Evolutionary conservation across 30 jellyfish, hydroid and myxozoan species (phyloP), one percentile per base, ranked within the genome.

Genomic region (Pelagia noctiluca): DNA sequence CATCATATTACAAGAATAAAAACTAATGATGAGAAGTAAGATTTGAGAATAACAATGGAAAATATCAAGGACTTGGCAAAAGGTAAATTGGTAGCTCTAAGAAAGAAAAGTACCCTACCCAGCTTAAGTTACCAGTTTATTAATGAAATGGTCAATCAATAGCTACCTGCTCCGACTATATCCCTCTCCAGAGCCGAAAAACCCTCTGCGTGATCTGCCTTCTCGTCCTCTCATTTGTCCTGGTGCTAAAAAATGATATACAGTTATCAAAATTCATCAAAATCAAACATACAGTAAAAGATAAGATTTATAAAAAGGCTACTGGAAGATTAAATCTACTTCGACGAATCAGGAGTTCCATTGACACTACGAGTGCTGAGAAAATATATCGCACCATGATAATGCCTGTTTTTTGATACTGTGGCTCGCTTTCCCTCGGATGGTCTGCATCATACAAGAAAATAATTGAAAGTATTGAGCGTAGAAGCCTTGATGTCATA

Each of bases 151-250:
- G 7, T 21, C 7, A 2, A 18, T 42, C n/a, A 32, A 18, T 1
- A 3, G 65, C 0, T 13, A 84, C 95, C 88, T 74, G 80, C 95
- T 57, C 38, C 88, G 64, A 52, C 65, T 38, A 50, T 74, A 69
- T 35, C 93, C 95, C 18, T 72, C 87, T 31, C 90, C 90, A 61
- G 83, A 73, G 19, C 90, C 90, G 67, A 80, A 80, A 80, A 80
- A 80, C 10, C 90, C 90, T 80, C 62, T 80, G 32, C 90, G 37
- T 25, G 37, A 33, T 21, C 80, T 71, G 64, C 71, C 96, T 46
- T 52, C 97, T 35, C 77, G 73, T 42, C 75, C 29, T 87, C 89
- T 90, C 97, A 90, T 90, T 52, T 90, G 97, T 60, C 60, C 74
- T 52, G 97, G 93, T 1, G 96, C 97, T 90, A 67, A 2, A 50